phyloP scores from a whole-genome alignment of 1,140 invertebrate species.

The Odontomachus brunneus region DNA sequence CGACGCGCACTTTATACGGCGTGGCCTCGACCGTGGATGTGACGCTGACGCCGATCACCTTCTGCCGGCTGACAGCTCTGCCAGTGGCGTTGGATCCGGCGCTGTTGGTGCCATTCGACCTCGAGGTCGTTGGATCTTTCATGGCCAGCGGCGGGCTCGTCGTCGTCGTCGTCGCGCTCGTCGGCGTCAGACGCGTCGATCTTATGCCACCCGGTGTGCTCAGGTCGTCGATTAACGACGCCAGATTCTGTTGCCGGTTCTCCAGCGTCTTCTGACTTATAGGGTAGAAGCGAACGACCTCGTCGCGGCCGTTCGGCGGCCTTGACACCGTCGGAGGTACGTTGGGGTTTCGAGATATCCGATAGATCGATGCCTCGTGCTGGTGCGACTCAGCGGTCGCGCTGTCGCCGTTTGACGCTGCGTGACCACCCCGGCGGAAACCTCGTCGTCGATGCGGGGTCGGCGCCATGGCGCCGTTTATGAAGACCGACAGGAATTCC shows the following conservation, averaged over 20 bases:
- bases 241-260: slow-evolving; percentile 75
- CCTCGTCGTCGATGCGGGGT: slow-evolving; percentile 79
- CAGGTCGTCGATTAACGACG: slow-evolving; percentile 77
- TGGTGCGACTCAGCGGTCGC: slow-evolving; percentile 80
- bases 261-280: slow-evolving; percentile 80
- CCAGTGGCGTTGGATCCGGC: neutral
- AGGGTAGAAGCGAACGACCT: slow-evolving; percentile 78
- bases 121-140: slow-evolving; percentile 22
- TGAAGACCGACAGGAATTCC: slow-evolving; percentile 87
- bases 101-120: slow-evolving; percentile 35
- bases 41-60: slow-evolving; percentile 83
- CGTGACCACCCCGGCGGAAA: slow-evolving; percentile 73
- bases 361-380: slow-evolving; percentile 82
- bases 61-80: slow-evolving; percentile 74
- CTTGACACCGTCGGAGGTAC: slow-evolving; percentile 62
- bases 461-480: slow-evolving; percentile 84
- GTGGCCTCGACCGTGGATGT: slow-evolving; percentile 83
- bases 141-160: neutral
- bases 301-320: slow-evolving; percentile 68
- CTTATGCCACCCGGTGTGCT: slow-evolving; percentile 71
- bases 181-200: slow-evolving; percentile 40
- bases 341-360: slow-evolving; percentile 80
- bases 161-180: slow-evolving; percentile 22
- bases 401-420: slow-evolving; percentile 74
- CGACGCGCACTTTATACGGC: slow-evolving; percentile 82